Percentiles rank a stretch among this genome's conserved stretches.
These are phyloP conservation scores for Plectropomus leopardus DNA, from an alignment of 2,113 vertebrate genomes.

Conservation along the genomic window DNA sequence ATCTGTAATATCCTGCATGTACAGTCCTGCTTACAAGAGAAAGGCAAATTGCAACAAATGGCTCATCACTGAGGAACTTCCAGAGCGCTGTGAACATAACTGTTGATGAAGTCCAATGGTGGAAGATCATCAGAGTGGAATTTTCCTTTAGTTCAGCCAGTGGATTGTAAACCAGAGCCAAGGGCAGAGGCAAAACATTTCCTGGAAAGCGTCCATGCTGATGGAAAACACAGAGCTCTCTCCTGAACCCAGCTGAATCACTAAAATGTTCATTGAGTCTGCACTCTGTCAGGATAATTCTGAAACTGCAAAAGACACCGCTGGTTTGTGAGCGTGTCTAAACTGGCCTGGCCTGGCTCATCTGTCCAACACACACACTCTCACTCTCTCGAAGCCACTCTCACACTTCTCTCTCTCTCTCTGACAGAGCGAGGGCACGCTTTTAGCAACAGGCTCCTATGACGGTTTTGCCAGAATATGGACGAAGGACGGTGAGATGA, in stretches of 20 bases:
- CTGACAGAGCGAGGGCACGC: slow-evolving; percentile 96
- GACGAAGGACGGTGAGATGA: slow-evolving; percentile 95
- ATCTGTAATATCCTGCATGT: background rate
- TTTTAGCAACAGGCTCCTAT: slow-evolving; percentile 98
- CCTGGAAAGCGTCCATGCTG: slow-evolving; percentile 53
- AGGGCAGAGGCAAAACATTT: slow-evolving; percentile 32
- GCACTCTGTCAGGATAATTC: background rate
- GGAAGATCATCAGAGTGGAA: slow-evolving; percentile 19
- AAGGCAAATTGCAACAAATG: background rate
- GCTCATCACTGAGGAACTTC: background rate
- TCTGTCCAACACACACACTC: background rate
- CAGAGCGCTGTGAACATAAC: background rate
- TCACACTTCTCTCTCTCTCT: slow-evolving; percentile 30
- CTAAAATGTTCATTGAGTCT: background rate
- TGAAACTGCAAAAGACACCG: background rate
- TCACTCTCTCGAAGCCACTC: background rate
- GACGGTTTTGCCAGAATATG: slow-evolving; percentile 99
- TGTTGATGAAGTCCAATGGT: slow-evolving; percentile 1
- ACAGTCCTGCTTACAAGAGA: background rate
- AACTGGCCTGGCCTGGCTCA: background rate
- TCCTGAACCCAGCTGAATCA: slow-evolving; percentile 6
- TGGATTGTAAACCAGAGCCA: slow-evolving; percentile 39
- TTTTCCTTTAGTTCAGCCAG: slow-evolving; percentile 51
- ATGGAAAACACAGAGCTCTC: slow-evolving; percentile 43
- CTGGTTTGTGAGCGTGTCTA: background rate